phyloP scores from a whole-genome alignment of 2,888 invertebrate species.

The Conus canariensis region DNA sequence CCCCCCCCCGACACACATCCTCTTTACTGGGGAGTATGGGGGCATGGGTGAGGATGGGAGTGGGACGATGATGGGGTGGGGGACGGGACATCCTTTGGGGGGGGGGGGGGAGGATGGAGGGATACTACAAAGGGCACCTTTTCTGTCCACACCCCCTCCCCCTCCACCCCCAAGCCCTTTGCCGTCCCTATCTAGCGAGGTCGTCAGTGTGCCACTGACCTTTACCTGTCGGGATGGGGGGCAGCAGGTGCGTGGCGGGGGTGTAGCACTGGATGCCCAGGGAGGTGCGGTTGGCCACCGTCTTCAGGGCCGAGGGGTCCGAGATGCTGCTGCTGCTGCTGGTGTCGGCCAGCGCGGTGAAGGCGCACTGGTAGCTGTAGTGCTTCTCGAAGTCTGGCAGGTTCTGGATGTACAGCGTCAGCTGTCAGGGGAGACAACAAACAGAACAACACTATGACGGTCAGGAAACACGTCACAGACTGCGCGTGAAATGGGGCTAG shows the following conservation, averaged over 20 bases:
- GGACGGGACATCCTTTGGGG: not conserved
- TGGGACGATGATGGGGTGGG: too few species aligned
- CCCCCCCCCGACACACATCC: too few species aligned
- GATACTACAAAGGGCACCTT: too few species aligned
- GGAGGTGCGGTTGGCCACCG: constrained; percentile 42
- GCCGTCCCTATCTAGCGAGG: too few species aligned
- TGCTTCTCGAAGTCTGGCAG: constrained; percentile 86
- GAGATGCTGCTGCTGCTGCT: constrained; percentile 50
- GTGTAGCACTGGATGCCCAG: constrained; percentile 93
- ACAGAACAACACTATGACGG: not conserved
- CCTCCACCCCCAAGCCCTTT: too few species aligned
- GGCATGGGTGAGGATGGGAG: too few species aligned
- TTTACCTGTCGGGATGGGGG: constrained; percentile 92
- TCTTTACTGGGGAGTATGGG: too few species aligned
- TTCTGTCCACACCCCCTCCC: too few species aligned
- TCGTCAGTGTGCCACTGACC: constrained; percentile 58
- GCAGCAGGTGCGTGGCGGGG: constrained; percentile 94
- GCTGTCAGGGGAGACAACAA: constrained; percentile 79
- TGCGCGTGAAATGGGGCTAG: too few species aligned
- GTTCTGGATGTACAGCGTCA: constrained; percentile 96
- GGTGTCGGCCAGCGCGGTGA: constrained; percentile 82
- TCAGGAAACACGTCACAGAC: too few species aligned
- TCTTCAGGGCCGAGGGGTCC: constrained; percentile 46
- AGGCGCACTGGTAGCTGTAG: constrained; percentile 95
- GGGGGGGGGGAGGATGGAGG: too few species aligned